phyloP scores from a whole-genome alignment of 2,113 vertebrate genomes.

The Lonchura striata region DNA sequence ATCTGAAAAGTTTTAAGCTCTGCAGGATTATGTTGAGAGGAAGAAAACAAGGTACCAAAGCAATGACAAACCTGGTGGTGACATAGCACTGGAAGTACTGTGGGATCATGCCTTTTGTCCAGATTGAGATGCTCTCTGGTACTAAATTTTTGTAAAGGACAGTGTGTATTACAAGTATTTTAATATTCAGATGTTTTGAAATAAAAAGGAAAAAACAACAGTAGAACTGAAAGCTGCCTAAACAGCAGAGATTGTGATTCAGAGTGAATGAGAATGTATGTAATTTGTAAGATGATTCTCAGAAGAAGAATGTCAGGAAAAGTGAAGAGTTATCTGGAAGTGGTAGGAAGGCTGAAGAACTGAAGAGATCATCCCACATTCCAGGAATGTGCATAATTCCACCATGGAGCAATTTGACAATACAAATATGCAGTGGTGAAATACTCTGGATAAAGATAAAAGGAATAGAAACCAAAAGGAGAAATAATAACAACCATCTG shows the following conservation, averaged over 20 bases:
- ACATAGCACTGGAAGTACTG: background rate
- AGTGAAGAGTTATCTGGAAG: constrained; percentile 4
- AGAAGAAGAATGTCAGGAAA: background rate
- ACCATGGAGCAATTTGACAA: constrained; percentile 7
- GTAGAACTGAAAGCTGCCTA: background rate
- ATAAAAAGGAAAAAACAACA: background rate
- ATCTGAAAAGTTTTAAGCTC: background rate
- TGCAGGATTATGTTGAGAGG: background rate
- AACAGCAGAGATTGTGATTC: background rate
- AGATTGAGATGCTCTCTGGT: background rate
- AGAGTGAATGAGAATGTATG: background rate
- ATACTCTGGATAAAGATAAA: constrained; percentile 51
- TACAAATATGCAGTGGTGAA: background rate
- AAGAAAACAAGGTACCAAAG: background rate
- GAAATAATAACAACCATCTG: constrained; percentile 46
- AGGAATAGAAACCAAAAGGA: constrained; percentile 31
- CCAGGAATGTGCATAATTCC: constrained; percentile 12
- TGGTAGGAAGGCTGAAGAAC: background rate
- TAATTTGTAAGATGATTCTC: background rate
- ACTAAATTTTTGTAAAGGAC: background rate
- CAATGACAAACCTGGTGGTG: background rate
- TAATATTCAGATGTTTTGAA: background rate
- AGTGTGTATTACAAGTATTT: background rate
- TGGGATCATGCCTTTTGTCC: background rate
- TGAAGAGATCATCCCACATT: constrained; percentile 10